phyloP scores from a whole-genome alignment of 2,888 invertebrate genomes.

The Leptinotarsa juncta region DNA sequence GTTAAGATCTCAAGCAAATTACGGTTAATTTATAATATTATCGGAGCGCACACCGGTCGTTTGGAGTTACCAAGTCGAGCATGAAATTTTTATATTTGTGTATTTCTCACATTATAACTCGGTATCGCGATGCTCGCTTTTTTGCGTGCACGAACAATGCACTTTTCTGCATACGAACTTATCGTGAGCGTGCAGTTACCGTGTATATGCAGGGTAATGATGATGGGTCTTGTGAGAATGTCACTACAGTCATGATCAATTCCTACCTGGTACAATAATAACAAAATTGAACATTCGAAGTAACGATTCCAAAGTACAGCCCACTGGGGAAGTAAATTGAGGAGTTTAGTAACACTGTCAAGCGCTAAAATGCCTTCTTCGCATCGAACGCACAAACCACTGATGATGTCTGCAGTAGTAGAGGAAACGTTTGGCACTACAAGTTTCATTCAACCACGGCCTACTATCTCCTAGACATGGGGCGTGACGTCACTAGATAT shows the following conservation, averaged over 20 bases:
- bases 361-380: too few species aligned
- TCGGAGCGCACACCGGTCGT: slow-evolving; percentile 39
- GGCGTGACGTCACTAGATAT: too few species aligned
- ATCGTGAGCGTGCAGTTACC: not conserved
- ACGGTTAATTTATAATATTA: slow-evolving; percentile 50
- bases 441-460: too few species aligned
- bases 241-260: not conserved
- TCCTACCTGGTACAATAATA: not conserved
- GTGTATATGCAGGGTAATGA: not conserved
- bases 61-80: slow-evolving; percentile 40
- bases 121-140: slow-evolving; percentile 32
- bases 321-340: too few species aligned
- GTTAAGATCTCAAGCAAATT: slow-evolving; percentile 51
- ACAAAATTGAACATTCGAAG: not conserved
- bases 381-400: too few species aligned
- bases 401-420: too few species aligned
- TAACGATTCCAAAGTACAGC: too few species aligned
- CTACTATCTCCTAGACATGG: too few species aligned
- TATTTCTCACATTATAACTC: slow-evolving; percentile 46
- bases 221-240: slow-evolving; percentile 7
- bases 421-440: too few species aligned
- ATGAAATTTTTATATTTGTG: slow-evolving; percentile 48
- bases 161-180: slow-evolving; percentile 35
- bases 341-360: too few species aligned
- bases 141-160: slow-evolving; percentile 45